These are phyloP conservation scores for Paralichthys olivaceus DNA, from an alignment of 2,113 vertebrate species.

Conservation along the genomic window DNA sequence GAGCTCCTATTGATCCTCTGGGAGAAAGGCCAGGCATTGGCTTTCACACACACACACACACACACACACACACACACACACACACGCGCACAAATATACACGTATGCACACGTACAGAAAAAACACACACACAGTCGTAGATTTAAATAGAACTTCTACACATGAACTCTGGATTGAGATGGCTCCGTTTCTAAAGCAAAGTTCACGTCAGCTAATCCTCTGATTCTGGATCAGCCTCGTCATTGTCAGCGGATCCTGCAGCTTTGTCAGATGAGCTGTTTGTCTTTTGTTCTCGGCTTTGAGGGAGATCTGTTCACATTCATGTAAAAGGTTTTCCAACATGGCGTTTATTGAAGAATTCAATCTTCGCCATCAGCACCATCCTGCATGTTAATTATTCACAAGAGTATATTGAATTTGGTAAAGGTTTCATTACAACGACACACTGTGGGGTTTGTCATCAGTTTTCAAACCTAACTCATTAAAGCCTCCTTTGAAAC, in stretches of 20 bases:
- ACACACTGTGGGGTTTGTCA: neutral
- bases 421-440: neutral
- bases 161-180: constrained; percentile 15
- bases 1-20: constrained; percentile 81
- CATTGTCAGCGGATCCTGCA: constrained; percentile 15
- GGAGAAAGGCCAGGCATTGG: constrained; percentile 72
- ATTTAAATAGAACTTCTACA: constrained; percentile 15
- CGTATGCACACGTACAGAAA: constrained; percentile 37
- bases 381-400: too few species aligned
- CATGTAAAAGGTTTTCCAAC: neutral
- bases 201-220: constrained; percentile 17
- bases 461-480: neutral
- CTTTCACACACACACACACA: constrained; percentile 49
- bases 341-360: neutral
- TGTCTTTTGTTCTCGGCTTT: constrained; percentile 27
- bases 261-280: constrained; percentile 30
- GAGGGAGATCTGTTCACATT: neutral
- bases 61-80: neutral
- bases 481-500: too few species aligned
- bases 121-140: constrained; percentile 1
- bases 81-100: neutral
- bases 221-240: constrained; percentile 22
- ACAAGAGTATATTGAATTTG: neutral
- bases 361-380: neutral
- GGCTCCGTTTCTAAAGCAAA: constrained; percentile 16